Evolutionary conservation across 2,888 invertebrate genomes (phyloP), one percentile per base, ranked within the genome.

Genomic region (Aethes cnicana): DNA sequence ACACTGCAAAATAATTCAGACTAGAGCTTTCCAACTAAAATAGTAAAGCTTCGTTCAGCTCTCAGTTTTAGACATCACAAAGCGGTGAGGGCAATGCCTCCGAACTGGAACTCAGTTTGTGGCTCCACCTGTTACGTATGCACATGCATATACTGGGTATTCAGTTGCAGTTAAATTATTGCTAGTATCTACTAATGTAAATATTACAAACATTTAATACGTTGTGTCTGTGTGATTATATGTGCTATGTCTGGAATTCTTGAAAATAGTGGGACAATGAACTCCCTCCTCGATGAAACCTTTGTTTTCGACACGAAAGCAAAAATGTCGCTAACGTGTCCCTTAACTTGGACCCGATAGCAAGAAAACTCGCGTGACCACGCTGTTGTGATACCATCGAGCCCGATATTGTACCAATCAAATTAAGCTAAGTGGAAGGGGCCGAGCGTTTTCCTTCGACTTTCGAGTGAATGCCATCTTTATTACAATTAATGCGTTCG

Each of bases 381-480:
- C 47, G 35, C 35, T 53, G 54, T 53, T 46, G 39, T 55, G 55
- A 54, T 55, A 55, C 41, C 58, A 56, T 55, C 55, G 36, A 26
- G 36, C 48, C 42, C 54, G 57, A 52, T 57, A 53, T 56, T 55
- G 56, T 50, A 47, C 64, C 47, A 58, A 63, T 64, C 56, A 62
- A 71, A 72, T 72, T 66, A 66, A 66, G 64, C 62, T 69, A 67
- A 73, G 69, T 68, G 63, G 58, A 9, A 25, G 23, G 39, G 39
- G 43, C n/a, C n/a, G 58, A 59, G 53, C 53, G 56, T 52, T 60
- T 65, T 57, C 60, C 55, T 56, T 43, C 39, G 25, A 20, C 50
- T 52, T 20, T 17, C 18, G 21, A 39, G 52, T 39, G 58, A 59
- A 52, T 47, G 55, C 30, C 56, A 48, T 52, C 48, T 61, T 57